Evolutionary conservation across 64 coral and sea anemone species (phyloP).

Genomic region (Montipora cactus): DNA sequence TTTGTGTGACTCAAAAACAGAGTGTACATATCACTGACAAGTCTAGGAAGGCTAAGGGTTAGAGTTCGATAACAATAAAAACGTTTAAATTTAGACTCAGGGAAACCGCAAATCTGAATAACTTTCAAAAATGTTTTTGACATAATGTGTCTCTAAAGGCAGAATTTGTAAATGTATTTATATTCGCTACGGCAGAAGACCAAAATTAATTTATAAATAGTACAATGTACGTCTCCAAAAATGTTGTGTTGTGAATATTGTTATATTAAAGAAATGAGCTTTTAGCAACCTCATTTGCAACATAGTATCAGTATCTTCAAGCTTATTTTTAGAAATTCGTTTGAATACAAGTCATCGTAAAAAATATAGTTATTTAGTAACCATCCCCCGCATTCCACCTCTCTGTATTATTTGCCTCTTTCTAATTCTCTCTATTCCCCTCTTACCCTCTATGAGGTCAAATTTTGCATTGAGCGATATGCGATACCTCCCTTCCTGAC

Average conservation of each 20-base stretch:
- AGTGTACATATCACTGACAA: no score
- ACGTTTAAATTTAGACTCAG: no score
- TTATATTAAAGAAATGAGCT: not conserved
- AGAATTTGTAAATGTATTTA: not conserved
- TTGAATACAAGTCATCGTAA: not conserved
- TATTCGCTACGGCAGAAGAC: not conserved
- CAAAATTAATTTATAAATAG: not conserved
- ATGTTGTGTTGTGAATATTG: not conserved
- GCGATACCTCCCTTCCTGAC: no score
- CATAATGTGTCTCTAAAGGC: not conserved
- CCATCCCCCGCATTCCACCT: not conserved
- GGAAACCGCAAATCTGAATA: not conserved
- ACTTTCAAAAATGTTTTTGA: not conserved
- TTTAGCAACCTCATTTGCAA: not conserved
- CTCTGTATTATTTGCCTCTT: not conserved
- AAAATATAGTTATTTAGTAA: not conserved
- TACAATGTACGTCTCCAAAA: not conserved
- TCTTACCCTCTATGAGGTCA: not conserved
- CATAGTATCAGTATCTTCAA: not conserved
- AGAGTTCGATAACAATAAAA: no score
- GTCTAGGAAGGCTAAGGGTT: no score
- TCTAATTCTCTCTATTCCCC: not conserved
- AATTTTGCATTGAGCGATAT: not conserved
- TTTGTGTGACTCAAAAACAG: no score
- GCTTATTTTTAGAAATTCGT: not conserved